Conservation (phyloP, 2,888 invertebrate genomes). For the Caenorhabditis panamensis region DNA sequence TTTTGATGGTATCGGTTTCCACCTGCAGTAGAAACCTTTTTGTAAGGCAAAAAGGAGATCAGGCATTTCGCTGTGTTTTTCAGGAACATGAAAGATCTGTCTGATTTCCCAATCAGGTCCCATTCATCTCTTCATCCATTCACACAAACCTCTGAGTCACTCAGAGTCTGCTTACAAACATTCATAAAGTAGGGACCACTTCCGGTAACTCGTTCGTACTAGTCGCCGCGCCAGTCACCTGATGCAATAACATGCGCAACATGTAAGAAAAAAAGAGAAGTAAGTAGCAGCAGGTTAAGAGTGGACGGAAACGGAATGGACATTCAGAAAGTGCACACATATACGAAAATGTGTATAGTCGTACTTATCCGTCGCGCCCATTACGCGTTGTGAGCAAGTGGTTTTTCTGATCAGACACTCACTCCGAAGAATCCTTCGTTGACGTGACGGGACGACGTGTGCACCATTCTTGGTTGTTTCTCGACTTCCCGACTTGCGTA, state of each 20-base stretch:
- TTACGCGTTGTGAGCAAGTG: slow-evolving; percentile 14
- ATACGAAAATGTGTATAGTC: slow-evolving; percentile 52
- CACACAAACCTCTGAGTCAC: not conserved
- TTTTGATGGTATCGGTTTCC: not conserved
- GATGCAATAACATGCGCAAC: slow-evolving; percentile 45
- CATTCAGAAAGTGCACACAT: slow-evolving; percentile 58
- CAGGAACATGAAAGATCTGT: too few relatives aligned
- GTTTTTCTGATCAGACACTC: slow-evolving; percentile 15
- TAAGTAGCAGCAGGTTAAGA: slow-evolving; percentile 5
- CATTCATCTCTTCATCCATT: not conserved
- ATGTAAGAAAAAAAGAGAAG: slow-evolving; percentile 19
- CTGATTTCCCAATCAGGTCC: not conserved
- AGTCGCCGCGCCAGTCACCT: slow-evolving; percentile 43
- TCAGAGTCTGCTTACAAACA: not conserved
- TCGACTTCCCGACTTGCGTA: slow-evolving; percentile 54
- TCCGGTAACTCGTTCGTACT: slow-evolving; percentile 52
- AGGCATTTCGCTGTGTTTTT: too few relatives aligned
- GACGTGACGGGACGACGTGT: slow-evolving; percentile 71
- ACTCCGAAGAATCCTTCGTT: slow-evolving; percentile 75
- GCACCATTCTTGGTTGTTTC: slow-evolving; percentile 70
- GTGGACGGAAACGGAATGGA: slow-evolving; percentile 53
- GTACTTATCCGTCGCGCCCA: slow-evolving; percentile 27
- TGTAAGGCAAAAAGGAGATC: too few relatives aligned
- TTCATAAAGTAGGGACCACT: slow-evolving; percentile 27
- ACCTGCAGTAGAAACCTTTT: not conserved